Percentiles rank a stretch among this genome's conserved stretches.
Conservation (phyloP, 2,113 vertebrate genomes). For the Rhineura floridana region DNA sequence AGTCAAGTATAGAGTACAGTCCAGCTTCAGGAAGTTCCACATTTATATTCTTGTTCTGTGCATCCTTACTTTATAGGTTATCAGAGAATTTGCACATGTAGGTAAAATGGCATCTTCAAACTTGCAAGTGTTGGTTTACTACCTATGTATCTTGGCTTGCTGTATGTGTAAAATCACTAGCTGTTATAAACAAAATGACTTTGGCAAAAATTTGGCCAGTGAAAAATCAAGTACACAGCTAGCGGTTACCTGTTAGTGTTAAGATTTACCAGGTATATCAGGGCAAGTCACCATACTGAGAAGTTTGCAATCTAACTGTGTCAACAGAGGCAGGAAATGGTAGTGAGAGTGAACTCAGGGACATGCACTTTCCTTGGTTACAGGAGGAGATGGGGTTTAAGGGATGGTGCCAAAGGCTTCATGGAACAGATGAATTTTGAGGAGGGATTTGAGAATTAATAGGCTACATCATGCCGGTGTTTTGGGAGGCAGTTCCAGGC, state of each 20-base stretch:
- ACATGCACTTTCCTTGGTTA: too few relatives aligned
- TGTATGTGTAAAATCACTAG: background rate
- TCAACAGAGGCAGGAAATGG: background rate
- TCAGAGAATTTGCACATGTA: background rate
- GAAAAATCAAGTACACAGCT: background rate
- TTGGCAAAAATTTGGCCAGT: background rate
- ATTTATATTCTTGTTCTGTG: background rate
- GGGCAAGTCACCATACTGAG: background rate
- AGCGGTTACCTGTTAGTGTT: too few relatives aligned
- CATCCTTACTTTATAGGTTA: background rate
- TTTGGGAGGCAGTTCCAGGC: too few relatives aligned
- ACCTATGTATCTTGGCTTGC: background rate
- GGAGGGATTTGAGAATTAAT: background rate
- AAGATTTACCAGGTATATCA: background rate
- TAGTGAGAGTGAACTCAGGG: background rate
- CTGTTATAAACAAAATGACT: background rate
- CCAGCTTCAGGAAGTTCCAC: background rate
- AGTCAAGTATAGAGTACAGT: too few relatives aligned
- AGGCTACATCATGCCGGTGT: too few relatives aligned
- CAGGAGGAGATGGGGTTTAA: background rate
- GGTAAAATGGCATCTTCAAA: background rate
- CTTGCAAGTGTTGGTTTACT: background rate
- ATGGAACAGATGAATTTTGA: too few relatives aligned
- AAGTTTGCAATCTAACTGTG: background rate
- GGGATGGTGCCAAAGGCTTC: background rate